A percentile compares a stretch with the other conserved stretches of the same genome.
phyloP scores from a whole-genome alignment of 1,140 invertebrate genomes.

The Luehdorfia chinensis region DNA sequence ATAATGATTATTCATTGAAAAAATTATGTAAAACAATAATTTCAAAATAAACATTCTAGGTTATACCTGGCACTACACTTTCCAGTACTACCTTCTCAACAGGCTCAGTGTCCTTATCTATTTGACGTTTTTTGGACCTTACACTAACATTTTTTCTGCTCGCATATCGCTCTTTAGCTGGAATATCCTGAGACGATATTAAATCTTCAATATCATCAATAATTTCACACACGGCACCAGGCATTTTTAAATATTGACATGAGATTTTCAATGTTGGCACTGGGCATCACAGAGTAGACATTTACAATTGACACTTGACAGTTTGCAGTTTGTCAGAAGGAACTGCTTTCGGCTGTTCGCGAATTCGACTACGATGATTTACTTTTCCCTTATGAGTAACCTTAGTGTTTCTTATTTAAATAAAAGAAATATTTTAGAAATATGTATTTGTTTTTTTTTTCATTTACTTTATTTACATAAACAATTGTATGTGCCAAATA shows the following conservation, averaged over 20 bases:
- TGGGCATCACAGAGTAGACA: no score
- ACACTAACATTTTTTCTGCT: constrained; percentile 82
- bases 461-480: no score
- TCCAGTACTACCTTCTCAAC: constrained; percentile 64
- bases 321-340: neutral
- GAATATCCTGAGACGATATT: constrained; percentile 86
- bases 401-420: no score
- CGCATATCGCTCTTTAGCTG: constrained; percentile 84
- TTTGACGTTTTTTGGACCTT: constrained; percentile 76
- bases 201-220: constrained; percentile 90
- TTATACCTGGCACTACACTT: constrained; percentile 88
- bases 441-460: no score
- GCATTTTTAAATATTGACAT: constrained; percentile 63
- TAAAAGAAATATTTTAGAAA: no score
- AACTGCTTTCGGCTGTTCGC: no score
- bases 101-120: constrained; percentile 41
- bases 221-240: constrained; percentile 79
- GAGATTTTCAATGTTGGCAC: no score
- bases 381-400: neutral
- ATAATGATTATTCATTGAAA: no score
- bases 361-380: neutral
- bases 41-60: no score
- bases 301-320: constrained; percentile 21
- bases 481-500: no score
- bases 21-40: no score